Evolutionary conservation across 2,888 invertebrate species (phyloP), one percentile per base, ranked within the genome.

Genomic region (Drosophila mulleri): DNA sequence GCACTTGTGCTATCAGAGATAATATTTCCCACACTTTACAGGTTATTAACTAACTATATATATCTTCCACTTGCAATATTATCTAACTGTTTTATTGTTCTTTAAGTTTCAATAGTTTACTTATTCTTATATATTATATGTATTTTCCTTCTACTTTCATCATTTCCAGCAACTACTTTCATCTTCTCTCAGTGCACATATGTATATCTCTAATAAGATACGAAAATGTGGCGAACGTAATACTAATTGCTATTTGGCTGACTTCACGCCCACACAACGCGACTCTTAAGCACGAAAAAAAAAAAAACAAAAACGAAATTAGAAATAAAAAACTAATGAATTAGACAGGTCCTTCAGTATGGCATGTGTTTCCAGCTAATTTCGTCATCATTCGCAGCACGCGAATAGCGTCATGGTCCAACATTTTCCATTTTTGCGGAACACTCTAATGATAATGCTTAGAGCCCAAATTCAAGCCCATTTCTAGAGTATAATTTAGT

Each of bases 321-420:
- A 37, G 37, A 37, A 29, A 29, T 29, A 58, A 29, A 39, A 45
- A 58, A 57, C 72, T 75, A 75, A 75, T 75, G 76, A 75, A 75
- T 75, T 75, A 71, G 53, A 66, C 14, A 61, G 67, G 72, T 64
- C 45, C 42, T 61, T 66, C 35, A 26, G 50, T 47, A 44, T 63
- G 66, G 59, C 66, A 66, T 66, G 70, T 72, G 63, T 59, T 67
- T 61, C 16, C 23, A 53, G 62, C 63, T 60, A 66, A 80, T 73
- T 65, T 60, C 79, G 67, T 72, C 83, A 71, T 81, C 76, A 69
- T 32, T 59, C 50, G 45, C n/a, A 66, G 66, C 82, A 82, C 82
- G 82, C 82, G 66, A 82, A 80, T 72, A 64, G 83, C 82, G 81
- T 82, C 82, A 81, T 67, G 45, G 18, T 3, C 52, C 56, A 59